These are phyloP conservation scores for Champsocephalus esox DNA, from an alignment of 2,797 vertebrate genomes.

Conservation along the genomic window DNA sequence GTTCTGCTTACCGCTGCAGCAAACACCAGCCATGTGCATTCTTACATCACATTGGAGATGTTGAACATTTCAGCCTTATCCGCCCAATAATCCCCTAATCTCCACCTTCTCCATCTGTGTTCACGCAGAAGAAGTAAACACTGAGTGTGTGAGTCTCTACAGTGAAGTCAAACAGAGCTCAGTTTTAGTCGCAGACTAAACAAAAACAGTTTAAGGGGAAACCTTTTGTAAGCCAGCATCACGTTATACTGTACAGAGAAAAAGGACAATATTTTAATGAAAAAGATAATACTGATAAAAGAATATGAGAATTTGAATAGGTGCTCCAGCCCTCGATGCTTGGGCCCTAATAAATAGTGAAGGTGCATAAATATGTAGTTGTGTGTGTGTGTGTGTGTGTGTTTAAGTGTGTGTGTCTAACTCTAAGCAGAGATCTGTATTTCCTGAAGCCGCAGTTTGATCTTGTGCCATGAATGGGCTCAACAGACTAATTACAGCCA, in stretches of 20 bases:
- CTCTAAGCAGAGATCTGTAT: constrained; percentile 61
- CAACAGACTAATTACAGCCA: constrained; percentile 81
- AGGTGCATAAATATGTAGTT: constrained; percentile 44
- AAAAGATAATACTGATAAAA: no score
- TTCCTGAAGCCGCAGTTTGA: constrained; percentile 79
- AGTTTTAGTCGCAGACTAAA: constrained; percentile 74
- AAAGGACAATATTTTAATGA: no score
- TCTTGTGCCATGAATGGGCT: constrained; percentile 77
- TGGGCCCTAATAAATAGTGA: constrained; percentile 43
- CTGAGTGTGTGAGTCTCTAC: constrained; percentile 37
- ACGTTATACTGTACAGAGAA: constrained; percentile 27
- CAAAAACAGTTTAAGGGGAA: constrained; percentile 65
- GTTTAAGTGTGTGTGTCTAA: constrained; percentile 58
- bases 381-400: constrained; percentile 9
- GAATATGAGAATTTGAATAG: no score
- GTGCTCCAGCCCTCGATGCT: no score
- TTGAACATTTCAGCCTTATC: constrained; percentile 49
- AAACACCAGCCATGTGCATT: constrained; percentile 35
- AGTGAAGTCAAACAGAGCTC: constrained; percentile 51
- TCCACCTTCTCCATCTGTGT: constrained; percentile 45
- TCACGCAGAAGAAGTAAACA: constrained; percentile 46
- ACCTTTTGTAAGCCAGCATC: constrained; percentile 53
- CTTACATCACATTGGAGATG: constrained; percentile 36
- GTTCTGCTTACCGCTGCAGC: constrained; percentile 55
- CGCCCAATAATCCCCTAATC: constrained; percentile 55